Evolutionary conservation across 2,113 vertebrate genomes (phyloP), one percentile per base, ranked within the genome.

Genomic region (Chlorodrepanis virens): DNA sequence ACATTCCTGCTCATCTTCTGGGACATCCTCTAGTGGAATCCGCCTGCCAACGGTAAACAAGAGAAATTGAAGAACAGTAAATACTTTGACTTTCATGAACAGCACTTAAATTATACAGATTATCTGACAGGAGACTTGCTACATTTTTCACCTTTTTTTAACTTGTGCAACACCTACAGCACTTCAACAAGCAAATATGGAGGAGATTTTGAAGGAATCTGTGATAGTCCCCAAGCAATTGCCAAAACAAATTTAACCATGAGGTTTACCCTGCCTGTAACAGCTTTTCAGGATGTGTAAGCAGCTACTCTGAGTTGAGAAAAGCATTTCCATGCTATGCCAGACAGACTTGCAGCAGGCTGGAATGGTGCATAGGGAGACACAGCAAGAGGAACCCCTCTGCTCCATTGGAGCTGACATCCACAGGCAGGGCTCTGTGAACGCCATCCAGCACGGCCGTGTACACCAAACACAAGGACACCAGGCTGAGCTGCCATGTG

Each of bases 11-110:
- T 99, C 99, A 6, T 98, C 99, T 63, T 99, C 98, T 6, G 99
- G 99, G 82, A 99, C 96, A 10, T 97, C 96, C 57, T 99, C 98
- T 40, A 99, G 96, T 9, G 99, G 99, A 96, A 99, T 99, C 81
- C 99, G 97, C 97, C 99, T 99, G 97, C 49, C 95, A 93, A 57
- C 6, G 13, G 25, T 28, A 83, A 96, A 91, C 23, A 91, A 63
- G 40, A 93, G 35, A 95, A 79, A 87, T n/a, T 44, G 72, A 91
- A 88, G 39, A 67, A 6, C 35, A 78, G 75, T 15, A 65, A 89
- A 87, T 37, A 57, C 44, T 67, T 70, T 1, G 1, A 5, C 20
- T 54, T 27, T 27, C 25, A n/a, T 13, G 18, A 65, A 83, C 33
- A 76, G 40, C 40, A 74, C 18, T 53, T 40, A 42, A 4, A 52